phyloP scores from a whole-genome alignment of 2,797 vertebrate genomes.

The Sylvia borin region DNA sequence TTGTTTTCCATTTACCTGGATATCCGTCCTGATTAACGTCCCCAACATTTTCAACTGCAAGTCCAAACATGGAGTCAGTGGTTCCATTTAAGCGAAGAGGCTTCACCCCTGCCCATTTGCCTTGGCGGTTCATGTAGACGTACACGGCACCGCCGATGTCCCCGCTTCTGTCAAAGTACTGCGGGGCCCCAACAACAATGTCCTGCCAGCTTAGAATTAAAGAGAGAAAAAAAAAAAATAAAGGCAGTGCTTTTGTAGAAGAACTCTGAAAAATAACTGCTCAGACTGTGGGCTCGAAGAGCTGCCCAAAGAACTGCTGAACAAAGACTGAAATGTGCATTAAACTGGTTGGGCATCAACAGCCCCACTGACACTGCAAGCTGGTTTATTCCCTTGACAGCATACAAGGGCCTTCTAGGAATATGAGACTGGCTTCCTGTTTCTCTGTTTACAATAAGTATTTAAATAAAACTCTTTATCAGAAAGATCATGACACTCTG shows the following conservation, averaged over 20 bases:
- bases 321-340: background rate
- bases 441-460: background rate
- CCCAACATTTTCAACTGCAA: conserved; percentile 91
- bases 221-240: background rate
- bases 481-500: background rate
- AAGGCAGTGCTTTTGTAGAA: background rate
- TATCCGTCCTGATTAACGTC: conserved; percentile 93
- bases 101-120: conserved; percentile 83
- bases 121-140: conserved; percentile 90
- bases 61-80: conserved; percentile 95
- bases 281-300: background rate
- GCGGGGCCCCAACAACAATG: conserved; percentile 93
- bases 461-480: background rate
- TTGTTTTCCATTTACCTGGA: conserved; percentile 78
- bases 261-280: background rate
- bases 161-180: conserved; percentile 91
- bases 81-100: conserved; percentile 88
- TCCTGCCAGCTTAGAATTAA: conserved; percentile 89
- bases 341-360: background rate
- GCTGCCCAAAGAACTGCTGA: background rate
- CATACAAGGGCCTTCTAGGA: background rate
- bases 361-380: background rate
- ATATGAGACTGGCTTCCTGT: background rate
- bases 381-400: background rate
- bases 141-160: conserved; percentile 93